Percentiles rank a stretch among this genome's conserved stretches.
phyloP scores from a whole-genome alignment of 2,113 vertebrate genomes.

The Lampris megalopsis region DNA sequence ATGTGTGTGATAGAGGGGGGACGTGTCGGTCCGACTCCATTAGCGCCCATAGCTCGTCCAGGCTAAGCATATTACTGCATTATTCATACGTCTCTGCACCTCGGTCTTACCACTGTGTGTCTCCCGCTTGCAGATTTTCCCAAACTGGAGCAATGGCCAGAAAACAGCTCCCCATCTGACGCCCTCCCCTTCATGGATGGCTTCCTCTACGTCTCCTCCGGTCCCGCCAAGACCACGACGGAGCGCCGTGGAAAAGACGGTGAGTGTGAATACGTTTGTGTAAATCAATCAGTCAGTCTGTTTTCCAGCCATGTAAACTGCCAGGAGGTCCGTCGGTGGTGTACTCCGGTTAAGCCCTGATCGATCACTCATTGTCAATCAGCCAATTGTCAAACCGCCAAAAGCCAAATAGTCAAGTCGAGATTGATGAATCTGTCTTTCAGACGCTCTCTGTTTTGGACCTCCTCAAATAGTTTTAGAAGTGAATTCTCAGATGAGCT shows the following conservation, averaged over 20 bases:
- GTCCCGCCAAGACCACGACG: conserved; percentile 76
- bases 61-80: neutral
- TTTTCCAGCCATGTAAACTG: conserved; percentile 55
- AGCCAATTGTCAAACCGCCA: conserved; percentile 67
- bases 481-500: conserved; percentile 31
- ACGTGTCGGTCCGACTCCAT: too few relatives aligned
- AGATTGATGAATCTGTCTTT: conserved; percentile 67
- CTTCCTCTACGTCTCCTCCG: conserved; percentile 90
- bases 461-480: conserved; percentile 42
- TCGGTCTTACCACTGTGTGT: neutral
- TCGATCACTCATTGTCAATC: conserved; percentile 71
- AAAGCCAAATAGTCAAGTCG: conserved; percentile 57
- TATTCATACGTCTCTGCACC: conserved; percentile 8
- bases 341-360: conserved; percentile 60
- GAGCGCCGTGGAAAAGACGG: conserved; percentile 91
- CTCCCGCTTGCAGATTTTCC: conserved; percentile 85
- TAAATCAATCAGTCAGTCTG: conserved; percentile 56
- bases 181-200: conserved; percentile 88
- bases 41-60: too few relatives aligned
- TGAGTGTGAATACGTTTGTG: conserved; percentile 69
- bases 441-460: conserved; percentile 24
- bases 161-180: conserved; percentile 79
- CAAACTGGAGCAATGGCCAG: conserved; percentile 82
- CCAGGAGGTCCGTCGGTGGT: conserved; percentile 56
- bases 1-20: too few relatives aligned